Evolutionary conservation across 2,888 invertebrate genomes (phyloP), one percentile per base, ranked within the genome.

Genomic region (Arctia plantaginis): DNA sequence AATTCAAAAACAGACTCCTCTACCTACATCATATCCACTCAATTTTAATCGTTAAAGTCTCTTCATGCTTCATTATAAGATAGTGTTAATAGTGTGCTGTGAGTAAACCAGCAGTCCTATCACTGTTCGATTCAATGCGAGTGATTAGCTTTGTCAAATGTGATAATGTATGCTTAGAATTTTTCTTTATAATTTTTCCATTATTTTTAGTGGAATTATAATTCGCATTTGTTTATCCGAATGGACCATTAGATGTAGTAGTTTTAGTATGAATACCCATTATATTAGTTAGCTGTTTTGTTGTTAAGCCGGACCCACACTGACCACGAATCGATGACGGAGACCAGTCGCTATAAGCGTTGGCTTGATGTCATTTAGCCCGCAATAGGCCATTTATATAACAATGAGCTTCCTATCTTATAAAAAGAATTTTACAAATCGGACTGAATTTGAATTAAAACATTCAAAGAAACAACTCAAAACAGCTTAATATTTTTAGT

Each of bases 81-180:
- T 18, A 15, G 13, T 30, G 15, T 30, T 15, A 1, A 18, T 13
- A 59, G 27, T 30, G 62, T 7, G 4, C 23, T 10, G 30, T 62
- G 30, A 62, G 30, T 30, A 62, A 1, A 30, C 62, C 15, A 62
- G 73, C 72, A 69, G 30, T 70, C 72, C 68, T 44, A 66, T 73
- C 67, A 47, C 66, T 68, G 30, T 68, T 59, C 66, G 75, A 74
- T 76, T 72, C 74, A 47, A 51, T 39, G 73, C 81, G 62, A 79
- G 83, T 81, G 77, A 79, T 82, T 78, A 78, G 84, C 88, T 88
- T 89, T 85, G 86, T 83, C 83, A 85, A 86, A 86, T 89, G 89
- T 90, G 88, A 90, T 89, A 83, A 78, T 79, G 71, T 79, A 69
- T 80, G 71, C 77, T 78, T 82, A 82, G 74, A 78, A 71, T 65